A percentile compares a stretch with the other conserved stretches of the same genome.
These are phyloP conservation scores for Habrosyne pyritoides DNA, from an alignment of 2,888 invertebrate genomes.

Conservation along the genomic window DNA sequence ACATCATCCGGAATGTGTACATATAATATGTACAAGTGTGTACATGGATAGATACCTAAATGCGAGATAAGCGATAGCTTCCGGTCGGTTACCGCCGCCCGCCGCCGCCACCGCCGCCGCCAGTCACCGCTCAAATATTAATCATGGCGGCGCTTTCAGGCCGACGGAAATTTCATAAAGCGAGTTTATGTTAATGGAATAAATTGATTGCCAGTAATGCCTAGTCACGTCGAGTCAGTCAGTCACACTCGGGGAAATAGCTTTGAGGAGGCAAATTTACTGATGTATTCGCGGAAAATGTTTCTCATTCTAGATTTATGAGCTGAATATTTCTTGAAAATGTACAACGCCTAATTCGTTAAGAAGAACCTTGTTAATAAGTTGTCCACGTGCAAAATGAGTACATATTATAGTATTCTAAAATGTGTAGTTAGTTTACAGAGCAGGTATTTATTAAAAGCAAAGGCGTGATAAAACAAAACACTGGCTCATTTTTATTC, in stretches of 20 bases:
- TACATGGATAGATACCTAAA: conserved; percentile 13
- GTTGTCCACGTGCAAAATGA: too few relatives aligned
- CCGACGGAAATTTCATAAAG: conserved; percentile 63
- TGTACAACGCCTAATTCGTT: too few relatives aligned
- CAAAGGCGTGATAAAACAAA: too few relatives aligned
- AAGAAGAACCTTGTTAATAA: too few relatives aligned
- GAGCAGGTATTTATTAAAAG: too few relatives aligned
- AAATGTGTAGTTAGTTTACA: too few relatives aligned
- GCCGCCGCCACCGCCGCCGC: conserved; percentile 25
- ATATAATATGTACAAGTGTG: conserved; percentile 3
- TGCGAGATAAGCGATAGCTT: conserved; percentile 51
- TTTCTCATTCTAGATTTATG: background rate
- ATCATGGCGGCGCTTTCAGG: conserved; percentile 61
- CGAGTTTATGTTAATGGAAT: conserved; percentile 71
- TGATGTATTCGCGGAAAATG: background rate
- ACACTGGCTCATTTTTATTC: too few relatives aligned
- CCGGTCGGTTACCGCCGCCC: conserved; percentile 41
- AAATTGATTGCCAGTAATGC: conserved; percentile 53
- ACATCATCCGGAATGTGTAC: background rate
- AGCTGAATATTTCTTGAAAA: background rate
- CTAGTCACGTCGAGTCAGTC: conserved; percentile 48
- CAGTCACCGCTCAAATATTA: conserved; percentile 72
- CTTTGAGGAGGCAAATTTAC: conserved; percentile 2
- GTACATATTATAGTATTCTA: too few relatives aligned
- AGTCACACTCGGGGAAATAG: conserved; percentile 12